Percentiles rank a stretch among this genome's conserved stretches.
phyloP scores from a whole-genome alignment of 2,113 vertebrate genomes.

The Ptyas mucosa region DNA sequence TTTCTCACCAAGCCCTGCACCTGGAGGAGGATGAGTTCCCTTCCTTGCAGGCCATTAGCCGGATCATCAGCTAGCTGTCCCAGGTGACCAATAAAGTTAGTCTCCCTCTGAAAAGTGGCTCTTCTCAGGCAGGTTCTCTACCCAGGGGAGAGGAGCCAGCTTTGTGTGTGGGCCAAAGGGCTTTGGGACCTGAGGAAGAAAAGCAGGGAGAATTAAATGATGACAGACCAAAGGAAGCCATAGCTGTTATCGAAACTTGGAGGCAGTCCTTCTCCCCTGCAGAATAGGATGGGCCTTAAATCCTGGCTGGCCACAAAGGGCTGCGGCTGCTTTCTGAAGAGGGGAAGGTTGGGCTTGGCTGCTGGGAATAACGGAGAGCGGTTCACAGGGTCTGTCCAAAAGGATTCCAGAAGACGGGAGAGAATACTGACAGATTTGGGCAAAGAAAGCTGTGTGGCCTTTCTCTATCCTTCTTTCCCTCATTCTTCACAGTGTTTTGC shows the following conservation, averaged over 20 bases:
- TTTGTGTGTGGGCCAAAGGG: not conserved
- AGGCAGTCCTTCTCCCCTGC: not conserved
- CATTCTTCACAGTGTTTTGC: not conserved
- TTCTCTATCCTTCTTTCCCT: not conserved
- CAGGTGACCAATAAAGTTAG: slow-evolving; percentile 11
- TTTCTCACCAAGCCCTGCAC: slow-evolving; percentile 86
- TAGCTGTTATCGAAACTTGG: not conserved
- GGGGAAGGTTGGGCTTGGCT: not conserved
- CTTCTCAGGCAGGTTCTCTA: slow-evolving; percentile 15
- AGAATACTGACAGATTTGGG: too few species aligned
- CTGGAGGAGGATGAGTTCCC: slow-evolving; percentile 87
- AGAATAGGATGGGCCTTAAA: slow-evolving; percentile 24
- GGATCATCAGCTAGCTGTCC: slow-evolving; percentile 86
- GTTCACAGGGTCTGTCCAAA: not conserved
- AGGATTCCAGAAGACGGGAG: not conserved
- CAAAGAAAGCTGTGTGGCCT: too few species aligned
- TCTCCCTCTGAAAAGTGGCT: slow-evolving; percentile 16
- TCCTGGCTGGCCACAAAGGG: not conserved
- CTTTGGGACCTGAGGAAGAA: not conserved
- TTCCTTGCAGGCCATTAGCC: slow-evolving; percentile 89
- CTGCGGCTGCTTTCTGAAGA: not conserved
- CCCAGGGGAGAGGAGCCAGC: slow-evolving; percentile 18
- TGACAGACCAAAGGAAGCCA: not conserved
- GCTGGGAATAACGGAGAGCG: not conserved
- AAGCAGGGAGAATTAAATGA: not conserved